These are phyloP conservation scores for Ypsolopha sequella DNA, from an alignment of 2,888 invertebrate species.

Conservation along the genomic window DNA sequence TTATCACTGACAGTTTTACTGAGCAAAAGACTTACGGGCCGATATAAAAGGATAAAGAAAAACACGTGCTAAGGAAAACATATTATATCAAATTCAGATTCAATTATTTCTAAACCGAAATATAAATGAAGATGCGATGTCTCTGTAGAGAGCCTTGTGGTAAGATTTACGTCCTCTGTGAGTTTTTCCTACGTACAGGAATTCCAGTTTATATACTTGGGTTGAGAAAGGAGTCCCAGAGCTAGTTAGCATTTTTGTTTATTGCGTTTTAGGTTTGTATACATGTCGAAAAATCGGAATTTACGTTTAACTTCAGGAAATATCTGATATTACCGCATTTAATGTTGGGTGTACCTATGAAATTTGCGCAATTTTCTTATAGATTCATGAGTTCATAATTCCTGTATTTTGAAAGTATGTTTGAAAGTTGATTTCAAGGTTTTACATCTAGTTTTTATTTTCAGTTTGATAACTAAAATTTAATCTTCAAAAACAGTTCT, in stretches of 20 bases:
- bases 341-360: too few relatives aligned
- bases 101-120: slow-evolving; percentile 53
- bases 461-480: too few relatives aligned
- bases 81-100: slow-evolving; percentile 25
- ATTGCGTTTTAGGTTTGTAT: background rate
- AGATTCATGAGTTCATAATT: too few relatives aligned
- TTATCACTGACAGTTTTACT: background rate
- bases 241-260: too few relatives aligned
- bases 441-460: too few relatives aligned
- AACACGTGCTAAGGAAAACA: slow-evolving; percentile 7
- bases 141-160: slow-evolving; percentile 3
- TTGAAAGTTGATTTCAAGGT: too few relatives aligned
- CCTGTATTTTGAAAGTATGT: too few relatives aligned
- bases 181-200: background rate
- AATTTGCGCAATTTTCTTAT: too few relatives aligned
- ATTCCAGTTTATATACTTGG: background rate
- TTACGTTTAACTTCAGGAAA: background rate
- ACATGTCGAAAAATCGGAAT: background rate
- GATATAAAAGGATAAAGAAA: background rate
- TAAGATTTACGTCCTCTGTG: background rate
- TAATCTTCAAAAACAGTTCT: too few relatives aligned
- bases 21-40: background rate
- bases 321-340: too few relatives aligned
- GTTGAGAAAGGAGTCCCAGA: background rate
- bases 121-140: slow-evolving; percentile 40